Percentiles rank a stretch among this genome's conserved stretches.
phyloP scores from a whole-genome alignment of 2,888 invertebrate species.

The Drosophila colorata region DNA sequence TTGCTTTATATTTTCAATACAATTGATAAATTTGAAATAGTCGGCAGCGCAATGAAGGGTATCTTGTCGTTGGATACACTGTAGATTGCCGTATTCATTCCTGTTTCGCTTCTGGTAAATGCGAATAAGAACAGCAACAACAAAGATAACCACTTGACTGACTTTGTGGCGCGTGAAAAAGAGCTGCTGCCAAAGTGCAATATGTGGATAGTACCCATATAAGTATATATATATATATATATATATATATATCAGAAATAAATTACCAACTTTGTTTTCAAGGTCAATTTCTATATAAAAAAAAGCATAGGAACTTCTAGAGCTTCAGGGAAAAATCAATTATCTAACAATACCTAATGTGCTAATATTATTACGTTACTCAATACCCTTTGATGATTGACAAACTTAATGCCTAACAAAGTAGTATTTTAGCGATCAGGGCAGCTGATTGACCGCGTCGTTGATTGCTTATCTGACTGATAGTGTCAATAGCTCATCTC shows the following conservation, averaged over 20 bases:
- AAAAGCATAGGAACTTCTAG: too few relatives aligned
- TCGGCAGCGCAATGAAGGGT: conserved; percentile 3
- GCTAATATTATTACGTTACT: too few relatives aligned
- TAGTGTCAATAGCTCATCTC: conserved; percentile 6
- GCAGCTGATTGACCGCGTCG: conserved; percentile 23
- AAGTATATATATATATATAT: too few relatives aligned
- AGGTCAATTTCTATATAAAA: too few relatives aligned
- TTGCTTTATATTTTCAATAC: too few relatives aligned
- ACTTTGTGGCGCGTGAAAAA: conserved; percentile 52
- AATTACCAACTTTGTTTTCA: too few relatives aligned
- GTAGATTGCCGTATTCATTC: not conserved
- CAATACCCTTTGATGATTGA: not conserved
- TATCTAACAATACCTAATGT: too few relatives aligned
- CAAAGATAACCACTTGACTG: conserved; percentile 44
- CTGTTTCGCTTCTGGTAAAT: conserved; percentile 23
- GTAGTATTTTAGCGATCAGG: not conserved
- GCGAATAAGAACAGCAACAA: conserved; percentile 11
- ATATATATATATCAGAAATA: too few relatives aligned
- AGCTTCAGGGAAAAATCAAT: too few relatives aligned
- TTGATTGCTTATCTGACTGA: conserved; percentile 21
- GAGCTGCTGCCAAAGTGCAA: conserved; percentile 34
- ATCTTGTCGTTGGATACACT: not conserved
- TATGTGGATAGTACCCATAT: conserved; percentile 1
- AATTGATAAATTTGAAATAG: too few relatives aligned
- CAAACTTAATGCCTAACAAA: not conserved